Percentiles rank a stretch among this genome's conserved stretches.
Evolutionary conservation across 2,888 invertebrate genomes (phyloP).

Genomic region (Dendrolimus pini): DNA sequence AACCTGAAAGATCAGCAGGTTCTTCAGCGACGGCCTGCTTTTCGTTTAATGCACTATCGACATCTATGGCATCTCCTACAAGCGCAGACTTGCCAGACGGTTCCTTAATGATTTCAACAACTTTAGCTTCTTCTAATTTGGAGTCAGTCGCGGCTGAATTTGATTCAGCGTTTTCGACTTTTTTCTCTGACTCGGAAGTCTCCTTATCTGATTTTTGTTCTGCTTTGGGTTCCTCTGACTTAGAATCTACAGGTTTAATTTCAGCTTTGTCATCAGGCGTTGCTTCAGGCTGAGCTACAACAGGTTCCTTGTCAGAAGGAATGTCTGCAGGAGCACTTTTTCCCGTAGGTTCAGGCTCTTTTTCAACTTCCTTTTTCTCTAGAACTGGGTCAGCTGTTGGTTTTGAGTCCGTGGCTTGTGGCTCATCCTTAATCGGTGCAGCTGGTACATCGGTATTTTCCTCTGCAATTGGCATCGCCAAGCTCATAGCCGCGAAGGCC

Average conservation of each 20-base stretch:
- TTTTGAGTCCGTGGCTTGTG: constrained; percentile 27
- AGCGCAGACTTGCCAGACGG: constrained; percentile 35
- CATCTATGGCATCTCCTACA: constrained; percentile 40
- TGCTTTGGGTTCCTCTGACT: constrained; percentile 20
- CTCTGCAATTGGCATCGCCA: constrained; percentile 80
- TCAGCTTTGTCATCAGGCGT: constrained; percentile 32
- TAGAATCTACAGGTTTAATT: constrained; percentile 31
- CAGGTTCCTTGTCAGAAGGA: constrained; percentile 24
- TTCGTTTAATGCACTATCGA: constrained; percentile 43
- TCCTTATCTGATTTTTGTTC: constrained; percentile 23
- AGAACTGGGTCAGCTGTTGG: constrained; percentile 27
- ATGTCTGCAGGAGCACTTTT: constrained; percentile 23
- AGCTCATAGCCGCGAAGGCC: constrained; percentile 72
- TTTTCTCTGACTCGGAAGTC: constrained; percentile 24
- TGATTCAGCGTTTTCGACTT: constrained; percentile 23
- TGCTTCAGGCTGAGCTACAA: constrained; percentile 22
- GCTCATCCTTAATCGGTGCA: constrained; percentile 24
- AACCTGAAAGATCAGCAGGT: constrained; percentile 37
- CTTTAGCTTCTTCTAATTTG: constrained; percentile 35
- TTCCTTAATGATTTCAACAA: constrained; percentile 39
- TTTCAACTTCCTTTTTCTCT: constrained; percentile 27
- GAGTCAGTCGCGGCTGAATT: constrained; percentile 30
- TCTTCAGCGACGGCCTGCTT: constrained; percentile 54
- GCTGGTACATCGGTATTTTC: constrained; percentile 37
- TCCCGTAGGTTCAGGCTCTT: constrained; percentile 27